These are phyloP conservation scores for Nebria ingens DNA, from an alignment of 1,140 invertebrate genomes.

Conservation along the genomic window DNA sequence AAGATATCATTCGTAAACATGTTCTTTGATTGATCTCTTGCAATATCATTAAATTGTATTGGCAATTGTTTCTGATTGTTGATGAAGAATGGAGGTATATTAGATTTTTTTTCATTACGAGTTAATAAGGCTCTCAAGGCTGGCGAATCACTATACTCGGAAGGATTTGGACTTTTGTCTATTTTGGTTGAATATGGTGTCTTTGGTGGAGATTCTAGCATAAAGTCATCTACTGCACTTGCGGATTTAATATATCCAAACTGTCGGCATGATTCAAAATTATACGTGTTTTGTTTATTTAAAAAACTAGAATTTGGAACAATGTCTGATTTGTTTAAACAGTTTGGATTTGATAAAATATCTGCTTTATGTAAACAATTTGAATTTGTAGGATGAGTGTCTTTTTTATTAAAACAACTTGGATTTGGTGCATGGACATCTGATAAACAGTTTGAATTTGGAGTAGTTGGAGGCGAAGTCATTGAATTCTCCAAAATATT, in stretches of 20 bases:
- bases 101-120: constrained; percentile 33
- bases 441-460: neutral
- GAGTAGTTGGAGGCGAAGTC: neutral
- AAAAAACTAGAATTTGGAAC: no score
- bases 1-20: no score
- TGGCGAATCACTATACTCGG: constrained; percentile 27
- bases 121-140: constrained; percentile 38
- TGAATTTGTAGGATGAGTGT: no score
- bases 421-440: neutral
- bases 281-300: no score
- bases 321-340: no score
- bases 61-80: neutral
- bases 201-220: constrained; percentile 12
- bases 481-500: constrained; percentile 1
- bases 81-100: constrained; percentile 12
- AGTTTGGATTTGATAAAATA: no score
- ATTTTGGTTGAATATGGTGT: neutral
- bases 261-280: neutral
- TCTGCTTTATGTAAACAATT: no score
- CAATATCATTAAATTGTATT: neutral
- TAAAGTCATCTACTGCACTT: neutral
- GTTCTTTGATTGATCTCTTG: no score
- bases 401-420: no score
- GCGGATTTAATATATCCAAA: neutral
- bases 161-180: neutral